A percentile compares a stretch with the other conserved stretches of the same genome.
phyloP scores from a whole-genome alignment of 2,113 vertebrate species.

The Bubo bubo region DNA sequence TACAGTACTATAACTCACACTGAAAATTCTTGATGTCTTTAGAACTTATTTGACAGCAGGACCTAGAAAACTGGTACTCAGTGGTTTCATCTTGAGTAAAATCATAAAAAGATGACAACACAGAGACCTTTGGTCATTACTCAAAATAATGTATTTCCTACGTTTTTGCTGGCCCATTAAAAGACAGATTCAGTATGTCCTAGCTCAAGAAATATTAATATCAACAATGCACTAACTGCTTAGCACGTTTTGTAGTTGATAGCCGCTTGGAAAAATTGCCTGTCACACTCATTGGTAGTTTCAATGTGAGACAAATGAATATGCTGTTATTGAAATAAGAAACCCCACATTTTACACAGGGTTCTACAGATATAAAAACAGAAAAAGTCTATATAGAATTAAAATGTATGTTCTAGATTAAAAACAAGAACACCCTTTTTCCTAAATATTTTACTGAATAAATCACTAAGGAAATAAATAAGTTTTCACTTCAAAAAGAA shows the following conservation, averaged over 20 bases:
- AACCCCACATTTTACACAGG: background rate
- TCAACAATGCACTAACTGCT: conserved; percentile 24
- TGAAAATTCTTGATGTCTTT: background rate
- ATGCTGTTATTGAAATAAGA: conserved; percentile 8
- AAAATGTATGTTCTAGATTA: background rate
- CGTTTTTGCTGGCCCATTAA: background rate
- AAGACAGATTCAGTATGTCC: background rate
- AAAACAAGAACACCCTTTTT: background rate
- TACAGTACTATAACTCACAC: background rate
- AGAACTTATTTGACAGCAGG: background rate
- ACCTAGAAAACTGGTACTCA: background rate
- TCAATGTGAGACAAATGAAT: conserved; percentile 47
- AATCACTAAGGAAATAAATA: background rate
- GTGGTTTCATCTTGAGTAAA: background rate
- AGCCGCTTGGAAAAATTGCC: conserved; percentile 49
- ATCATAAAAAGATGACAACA: background rate
- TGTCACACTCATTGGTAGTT: conserved; percentile 41
- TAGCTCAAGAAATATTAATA: conserved; percentile 26
- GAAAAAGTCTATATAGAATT: background rate
- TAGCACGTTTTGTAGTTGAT: conserved; percentile 15
- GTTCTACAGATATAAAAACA: background rate
- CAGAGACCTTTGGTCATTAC: background rate
- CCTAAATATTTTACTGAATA: conserved; percentile 17
- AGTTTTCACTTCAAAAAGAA: background rate
- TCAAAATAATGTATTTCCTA: background rate